A percentile compares a stretch with the other conserved stretches of the same genome.
Conservation (phyloP, 2,797 vertebrate species). For the Eleutherodactylus coqui region DNA sequence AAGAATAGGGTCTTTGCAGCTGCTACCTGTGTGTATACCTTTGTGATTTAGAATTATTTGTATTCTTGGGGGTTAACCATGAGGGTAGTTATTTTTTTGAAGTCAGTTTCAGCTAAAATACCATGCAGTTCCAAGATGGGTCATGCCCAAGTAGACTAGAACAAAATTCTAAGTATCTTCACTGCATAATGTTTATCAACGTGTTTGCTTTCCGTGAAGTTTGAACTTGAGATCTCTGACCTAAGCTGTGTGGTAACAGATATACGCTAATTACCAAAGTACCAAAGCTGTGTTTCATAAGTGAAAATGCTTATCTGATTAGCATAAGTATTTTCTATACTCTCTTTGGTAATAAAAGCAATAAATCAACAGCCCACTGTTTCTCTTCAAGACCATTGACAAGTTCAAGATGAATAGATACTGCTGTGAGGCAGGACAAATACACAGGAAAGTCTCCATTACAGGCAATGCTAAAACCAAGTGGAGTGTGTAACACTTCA, state of each 20-base stretch:
- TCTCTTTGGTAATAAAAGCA: constrained; percentile 38
- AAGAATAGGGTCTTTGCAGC: no score
- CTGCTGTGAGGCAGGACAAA: background rate
- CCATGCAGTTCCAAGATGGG: background rate
- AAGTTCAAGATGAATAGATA: constrained; percentile 47
- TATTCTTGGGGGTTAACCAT: background rate
- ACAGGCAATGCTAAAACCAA: constrained; percentile 2
- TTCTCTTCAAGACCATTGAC: constrained; percentile 40
- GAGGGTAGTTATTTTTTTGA: background rate
- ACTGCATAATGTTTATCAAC: background rate
- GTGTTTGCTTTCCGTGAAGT: constrained; percentile 20
- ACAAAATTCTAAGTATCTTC: background rate
- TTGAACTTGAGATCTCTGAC: constrained; percentile 22
- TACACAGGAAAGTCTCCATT: constrained; percentile 7
- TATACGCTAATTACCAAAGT: constrained; percentile 33
- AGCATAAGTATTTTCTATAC: constrained; percentile 42
- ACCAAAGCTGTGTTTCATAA: constrained; percentile 2
- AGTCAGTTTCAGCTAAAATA: background rate
- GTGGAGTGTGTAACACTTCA: constrained; percentile 22
- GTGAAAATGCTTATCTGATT: constrained; percentile 33
- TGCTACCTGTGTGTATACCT: background rate
- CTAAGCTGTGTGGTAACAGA: constrained; percentile 6
- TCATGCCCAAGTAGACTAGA: background rate
- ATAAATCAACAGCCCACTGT: constrained; percentile 40
- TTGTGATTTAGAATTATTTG: background rate